These are phyloP conservation scores for Solenopsis invicta DNA, from an alignment of 1,140 invertebrate species.

Conservation along the genomic window DNA sequence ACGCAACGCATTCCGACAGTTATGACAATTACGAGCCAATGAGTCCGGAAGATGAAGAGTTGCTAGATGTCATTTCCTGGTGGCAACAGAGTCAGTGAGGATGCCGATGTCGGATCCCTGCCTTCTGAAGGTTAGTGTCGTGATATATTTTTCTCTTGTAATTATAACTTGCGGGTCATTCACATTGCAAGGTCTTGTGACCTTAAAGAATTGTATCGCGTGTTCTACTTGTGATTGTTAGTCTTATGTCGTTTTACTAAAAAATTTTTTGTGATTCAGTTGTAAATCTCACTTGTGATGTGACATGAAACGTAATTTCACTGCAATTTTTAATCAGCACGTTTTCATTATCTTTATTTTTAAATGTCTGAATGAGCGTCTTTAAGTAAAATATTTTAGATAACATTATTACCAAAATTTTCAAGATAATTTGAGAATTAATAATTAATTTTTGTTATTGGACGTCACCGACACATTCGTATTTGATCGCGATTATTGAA, in stretches of 20 bases:
- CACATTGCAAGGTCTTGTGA: neutral
- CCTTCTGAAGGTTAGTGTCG: conserved; percentile 74
- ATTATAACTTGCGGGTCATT: conserved; percentile 30
- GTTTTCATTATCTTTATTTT: neutral
- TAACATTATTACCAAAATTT: neutral
- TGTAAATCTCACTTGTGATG: neutral
- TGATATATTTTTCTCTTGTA: conserved; percentile 35
- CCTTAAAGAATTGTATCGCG: neutral
- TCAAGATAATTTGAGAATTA: neutral
- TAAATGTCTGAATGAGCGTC: neutral
- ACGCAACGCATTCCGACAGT: conserved; percentile 88
- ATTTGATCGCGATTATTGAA: conserved; percentile 8
- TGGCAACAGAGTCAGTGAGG: conserved; percentile 91
- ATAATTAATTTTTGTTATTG: conserved; percentile 1
- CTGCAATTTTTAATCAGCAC: neutral
- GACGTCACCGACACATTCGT: neutral
- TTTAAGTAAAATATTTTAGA: neutral
- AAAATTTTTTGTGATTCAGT: neutral
- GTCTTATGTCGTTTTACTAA: conserved; percentile 1
- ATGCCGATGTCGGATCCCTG: neutral
- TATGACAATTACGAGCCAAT: conserved; percentile 94
- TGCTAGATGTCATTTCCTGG: conserved; percentile 95
- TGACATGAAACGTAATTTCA: neutral
- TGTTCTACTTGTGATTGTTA: conserved; percentile 8
- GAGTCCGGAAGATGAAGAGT: conserved; percentile 96